A percentile compares a stretch with the other conserved stretches of the same genome.
phyloP scores from a whole-genome alignment of 2,888 invertebrate species.

The Scaptodrosophila latifasciaeformis region DNA sequence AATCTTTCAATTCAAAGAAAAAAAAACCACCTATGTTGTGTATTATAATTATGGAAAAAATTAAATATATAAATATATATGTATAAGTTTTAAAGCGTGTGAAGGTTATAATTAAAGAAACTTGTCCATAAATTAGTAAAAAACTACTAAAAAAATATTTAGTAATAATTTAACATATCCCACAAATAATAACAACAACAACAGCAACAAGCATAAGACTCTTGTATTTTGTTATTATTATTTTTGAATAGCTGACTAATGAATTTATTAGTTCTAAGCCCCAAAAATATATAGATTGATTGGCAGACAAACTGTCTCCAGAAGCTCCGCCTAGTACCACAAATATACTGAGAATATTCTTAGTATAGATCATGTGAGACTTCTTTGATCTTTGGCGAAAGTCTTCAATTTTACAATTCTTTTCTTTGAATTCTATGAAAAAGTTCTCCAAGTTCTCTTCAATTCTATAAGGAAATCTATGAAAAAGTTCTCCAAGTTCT shows the following conservation, averaged over 20 bases:
- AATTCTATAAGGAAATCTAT: no score
- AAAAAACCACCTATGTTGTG: slow-evolving; percentile 36
- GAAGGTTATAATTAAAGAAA: slow-evolving; percentile 43
- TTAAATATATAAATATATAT: slow-evolving; percentile 13
- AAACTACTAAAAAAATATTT: background rate
- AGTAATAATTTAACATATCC: no score
- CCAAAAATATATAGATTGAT: no score
- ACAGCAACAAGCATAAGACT: no score
- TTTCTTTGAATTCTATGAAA: no score
- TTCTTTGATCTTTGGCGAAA: no score
- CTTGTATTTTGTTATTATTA: no score
- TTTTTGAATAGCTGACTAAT: slow-evolving; percentile 23
- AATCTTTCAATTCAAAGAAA: slow-evolving; percentile 10
- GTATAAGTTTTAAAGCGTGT: slow-evolving; percentile 32
- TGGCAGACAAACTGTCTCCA: slow-evolving; percentile 29
- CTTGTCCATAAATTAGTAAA: slow-evolving; percentile 56
- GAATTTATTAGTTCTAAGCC: no score
- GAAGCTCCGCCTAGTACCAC: slow-evolving; percentile 23
- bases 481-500: no score
- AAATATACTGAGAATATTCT: slow-evolving; percentile 11
- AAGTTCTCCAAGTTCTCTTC: no score
- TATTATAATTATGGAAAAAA: slow-evolving; percentile 28
- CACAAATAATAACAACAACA: no score
- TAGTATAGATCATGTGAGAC: slow-evolving; percentile 33
- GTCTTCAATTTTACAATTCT: no score